Evolutionary conservation across 2,797 vertebrate species (phyloP), one percentile per base, ranked within the genome.

Genomic region (Xenopus petersii): DNA sequence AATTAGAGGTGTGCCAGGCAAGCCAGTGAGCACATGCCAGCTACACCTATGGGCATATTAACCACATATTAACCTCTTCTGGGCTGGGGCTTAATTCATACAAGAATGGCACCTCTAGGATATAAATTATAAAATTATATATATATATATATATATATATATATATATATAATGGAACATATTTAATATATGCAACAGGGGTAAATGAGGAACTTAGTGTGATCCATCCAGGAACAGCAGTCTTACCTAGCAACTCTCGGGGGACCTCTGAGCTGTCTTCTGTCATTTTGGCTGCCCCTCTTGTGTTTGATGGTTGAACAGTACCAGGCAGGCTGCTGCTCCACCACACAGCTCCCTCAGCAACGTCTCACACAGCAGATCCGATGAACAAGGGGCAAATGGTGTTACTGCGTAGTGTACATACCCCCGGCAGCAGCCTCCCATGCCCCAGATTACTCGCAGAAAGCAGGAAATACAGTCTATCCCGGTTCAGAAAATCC

Each of bases 221-320:
- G 7, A 9, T 26, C 3, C 13, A 60, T 26, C 42, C 47, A 26
- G 6, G 3, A n/a, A 15, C 21, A 51, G 7, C 47, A 21, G 3
- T 33, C 94, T 94, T 89, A 96, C 95, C 95, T 82, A 94, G 86
- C 75, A 96, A 89, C 89, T 96, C 94, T 83, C 90, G 90, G 73
- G 94, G 93, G 24, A 96, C 91, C 79, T 95, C 94, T 69, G 93
- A 88, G 89, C 89, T 88, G 68, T 97, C 95, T 73, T 96, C 95
- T 70, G 90, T 89, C 95, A 97, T 97, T 84, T 85, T 81, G 81
- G 67, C n/a, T 4, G 7, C 54, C 26, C 56, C 16, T 15, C 21
- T 47, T 26, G 1, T 63, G 33, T 11, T 46, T 46, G 33, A 21
- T 21, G 24, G 16, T 13, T 55, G 48, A 26, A 62, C 42, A 75